A percentile compares a stretch with the other conserved stretches of the same genome.
phyloP scores from a whole-genome alignment of 2,113 vertebrate genomes.

The Chinchilla lanigera region DNA sequence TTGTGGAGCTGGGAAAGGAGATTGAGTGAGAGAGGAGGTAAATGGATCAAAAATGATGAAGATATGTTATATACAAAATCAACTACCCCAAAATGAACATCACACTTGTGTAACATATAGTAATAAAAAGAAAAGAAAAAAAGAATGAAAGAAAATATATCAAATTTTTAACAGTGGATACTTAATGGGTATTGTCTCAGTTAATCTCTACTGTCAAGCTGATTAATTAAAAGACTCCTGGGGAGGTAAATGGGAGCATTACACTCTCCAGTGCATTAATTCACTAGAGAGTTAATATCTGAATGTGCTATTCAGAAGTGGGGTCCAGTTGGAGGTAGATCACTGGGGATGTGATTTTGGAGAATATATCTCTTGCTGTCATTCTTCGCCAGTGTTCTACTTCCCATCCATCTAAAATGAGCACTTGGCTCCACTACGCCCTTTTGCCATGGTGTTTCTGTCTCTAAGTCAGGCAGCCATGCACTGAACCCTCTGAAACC shows the following conservation, averaged over 20 bases:
- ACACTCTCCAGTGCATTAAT: not conserved
- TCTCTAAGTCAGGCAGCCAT: not conserved
- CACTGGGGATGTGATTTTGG: not conserved
- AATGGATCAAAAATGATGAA: not conserved
- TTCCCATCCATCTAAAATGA: not conserved
- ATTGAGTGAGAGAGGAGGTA: not conserved
- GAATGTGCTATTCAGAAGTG: not conserved
- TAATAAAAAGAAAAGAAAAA: not conserved
- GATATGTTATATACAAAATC: not conserved
- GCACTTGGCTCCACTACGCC: not conserved
- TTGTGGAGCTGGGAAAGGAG: not conserved
- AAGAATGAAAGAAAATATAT: not conserved
- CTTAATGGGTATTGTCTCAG: not conserved
- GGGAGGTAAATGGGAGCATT: not conserved
- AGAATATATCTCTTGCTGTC: not conserved
- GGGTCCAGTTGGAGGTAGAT: not conserved
- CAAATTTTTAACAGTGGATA: not conserved
- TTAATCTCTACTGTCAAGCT: not conserved
- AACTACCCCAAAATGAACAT: not conserved
- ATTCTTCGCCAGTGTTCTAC: not conserved
- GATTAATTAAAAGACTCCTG: not conserved
- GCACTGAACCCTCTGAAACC: not conserved
- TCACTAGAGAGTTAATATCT: not conserved
- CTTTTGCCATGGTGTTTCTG: not conserved
- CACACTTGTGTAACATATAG: not conserved